A percentile compares a stretch with the other conserved stretches of the same genome.
phyloP scores from a whole-genome alignment of 2,113 vertebrate species.

The Trichomycterus rosablanca region DNA sequence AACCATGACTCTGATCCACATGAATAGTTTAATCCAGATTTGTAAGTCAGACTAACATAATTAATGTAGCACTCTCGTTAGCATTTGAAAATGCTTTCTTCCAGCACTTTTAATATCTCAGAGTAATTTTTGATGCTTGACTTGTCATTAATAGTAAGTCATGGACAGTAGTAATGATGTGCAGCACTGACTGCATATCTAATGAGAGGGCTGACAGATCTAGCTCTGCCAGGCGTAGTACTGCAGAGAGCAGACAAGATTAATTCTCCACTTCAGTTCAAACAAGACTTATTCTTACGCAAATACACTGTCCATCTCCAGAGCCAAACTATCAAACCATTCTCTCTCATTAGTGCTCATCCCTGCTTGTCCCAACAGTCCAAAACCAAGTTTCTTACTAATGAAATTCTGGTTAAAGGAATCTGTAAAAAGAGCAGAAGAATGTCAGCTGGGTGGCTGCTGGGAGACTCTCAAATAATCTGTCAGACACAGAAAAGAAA shows the following conservation, averaged over 20 bases:
- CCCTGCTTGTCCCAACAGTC: conserved; percentile 21
- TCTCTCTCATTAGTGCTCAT: conserved; percentile 55
- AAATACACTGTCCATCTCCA: conserved; percentile 59
- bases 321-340: conserved; percentile 57
- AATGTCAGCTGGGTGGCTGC: not conserved
- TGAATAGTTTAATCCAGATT: no score
- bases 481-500: conserved; percentile 18
- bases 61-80: conserved; percentile 12
- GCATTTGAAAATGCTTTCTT: conserved; percentile 19
- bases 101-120: conserved; percentile 20
- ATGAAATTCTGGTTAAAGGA: conserved; percentile 17
- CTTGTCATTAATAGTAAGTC: conserved; percentile 42
- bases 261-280: conserved; percentile 63
- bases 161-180: conserved; percentile 51
- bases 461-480: conserved; percentile 16
- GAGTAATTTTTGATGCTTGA: conserved; percentile 13
- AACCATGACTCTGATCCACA: no score
- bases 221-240: conserved; percentile 53
- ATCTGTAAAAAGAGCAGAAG: conserved; percentile 4
- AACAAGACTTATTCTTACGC: conserved; percentile 60
- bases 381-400: not conserved
- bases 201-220: conserved; percentile 64
- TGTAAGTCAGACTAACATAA: no score
- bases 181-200: conserved; percentile 59
- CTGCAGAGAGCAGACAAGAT: conserved; percentile 57